Percentiles rank a stretch among this genome's conserved stretches.
phyloP scores from a whole-genome alignment of 2,113 vertebrate species.

The Astatotilapia flaviijosephi region DNA sequence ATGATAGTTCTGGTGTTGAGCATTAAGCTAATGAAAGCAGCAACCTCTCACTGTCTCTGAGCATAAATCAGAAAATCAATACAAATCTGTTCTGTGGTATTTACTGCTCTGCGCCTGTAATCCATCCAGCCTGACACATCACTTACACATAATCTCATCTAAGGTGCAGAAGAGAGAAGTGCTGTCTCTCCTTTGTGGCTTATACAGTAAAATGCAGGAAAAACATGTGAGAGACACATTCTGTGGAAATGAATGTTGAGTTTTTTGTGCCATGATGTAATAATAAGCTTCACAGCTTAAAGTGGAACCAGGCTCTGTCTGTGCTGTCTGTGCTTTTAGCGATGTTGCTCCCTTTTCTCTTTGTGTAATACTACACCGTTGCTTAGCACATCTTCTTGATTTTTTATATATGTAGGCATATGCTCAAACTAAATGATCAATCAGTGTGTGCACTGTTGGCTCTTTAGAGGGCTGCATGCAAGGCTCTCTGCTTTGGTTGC shows the following conservation, averaged over 20 bases:
- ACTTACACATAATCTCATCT: background rate
- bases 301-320: background rate
- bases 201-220: background rate
- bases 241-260: background rate
- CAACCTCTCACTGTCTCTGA: background rate
- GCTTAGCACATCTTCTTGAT: background rate
- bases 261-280: background rate
- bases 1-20: background rate
- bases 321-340: background rate
- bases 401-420: background rate
- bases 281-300: background rate
- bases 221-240: background rate
- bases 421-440: background rate
- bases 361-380: background rate
- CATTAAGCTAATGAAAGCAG: background rate
- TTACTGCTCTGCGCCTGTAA: background rate
- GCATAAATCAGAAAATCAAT: slow-evolving; percentile 19
- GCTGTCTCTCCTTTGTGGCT: background rate
- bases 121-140: background rate
- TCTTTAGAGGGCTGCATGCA: background rate
- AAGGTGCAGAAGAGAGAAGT: background rate
- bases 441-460: background rate
- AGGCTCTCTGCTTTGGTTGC: background rate
- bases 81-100: slow-evolving; percentile 12
- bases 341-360: background rate